phyloP scores from a whole-genome alignment of 2,797 vertebrate genomes.

The Parambassis ranga region DNA sequence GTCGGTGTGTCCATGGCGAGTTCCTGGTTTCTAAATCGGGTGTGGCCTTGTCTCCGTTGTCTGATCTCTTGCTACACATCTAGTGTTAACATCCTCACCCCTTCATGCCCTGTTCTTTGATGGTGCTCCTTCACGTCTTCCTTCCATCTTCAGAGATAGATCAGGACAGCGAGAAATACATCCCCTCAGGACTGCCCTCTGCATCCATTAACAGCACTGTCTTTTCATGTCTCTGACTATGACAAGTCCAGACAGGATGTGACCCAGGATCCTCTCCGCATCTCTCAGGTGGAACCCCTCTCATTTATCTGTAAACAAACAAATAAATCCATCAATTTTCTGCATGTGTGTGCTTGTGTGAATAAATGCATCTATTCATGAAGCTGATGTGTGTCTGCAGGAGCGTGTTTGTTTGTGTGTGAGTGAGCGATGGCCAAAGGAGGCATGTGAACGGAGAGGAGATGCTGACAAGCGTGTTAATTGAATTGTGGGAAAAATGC shows the following conservation, averaged over 20 bases:
- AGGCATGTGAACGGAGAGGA: slow-evolving; percentile 64
- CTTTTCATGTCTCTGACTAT: slow-evolving; percentile 45
- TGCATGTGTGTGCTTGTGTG: slow-evolving; percentile 42
- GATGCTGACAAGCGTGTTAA: slow-evolving; percentile 81
- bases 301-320: slow-evolving; percentile 43
- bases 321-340: slow-evolving; percentile 47
- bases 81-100: slow-evolving; percentile 20
- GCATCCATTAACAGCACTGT: slow-evolving; percentile 53
- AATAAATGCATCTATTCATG: slow-evolving; percentile 47
- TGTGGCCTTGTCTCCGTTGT: slow-evolving; percentile 31
- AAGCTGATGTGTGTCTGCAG: slow-evolving; percentile 8
- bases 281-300: background rate
- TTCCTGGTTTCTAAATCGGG: slow-evolving; percentile 60
- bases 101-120: slow-evolving; percentile 18
- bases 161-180: slow-evolving; percentile 29
- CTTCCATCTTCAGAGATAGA: slow-evolving; percentile 24
- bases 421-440: slow-evolving; percentile 40
- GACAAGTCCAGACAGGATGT: slow-evolving; percentile 61
- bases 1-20: slow-evolving; percentile 42
- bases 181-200: slow-evolving; percentile 34
- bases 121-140: slow-evolving; percentile 9
- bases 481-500: slow-evolving; percentile 86
- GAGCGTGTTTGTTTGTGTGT: slow-evolving; percentile 17
- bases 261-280: slow-evolving; percentile 29
- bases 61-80: slow-evolving; percentile 8